phyloP scores from a whole-genome alignment of 2,113 vertebrate species.

The Ursus arctos region DNA sequence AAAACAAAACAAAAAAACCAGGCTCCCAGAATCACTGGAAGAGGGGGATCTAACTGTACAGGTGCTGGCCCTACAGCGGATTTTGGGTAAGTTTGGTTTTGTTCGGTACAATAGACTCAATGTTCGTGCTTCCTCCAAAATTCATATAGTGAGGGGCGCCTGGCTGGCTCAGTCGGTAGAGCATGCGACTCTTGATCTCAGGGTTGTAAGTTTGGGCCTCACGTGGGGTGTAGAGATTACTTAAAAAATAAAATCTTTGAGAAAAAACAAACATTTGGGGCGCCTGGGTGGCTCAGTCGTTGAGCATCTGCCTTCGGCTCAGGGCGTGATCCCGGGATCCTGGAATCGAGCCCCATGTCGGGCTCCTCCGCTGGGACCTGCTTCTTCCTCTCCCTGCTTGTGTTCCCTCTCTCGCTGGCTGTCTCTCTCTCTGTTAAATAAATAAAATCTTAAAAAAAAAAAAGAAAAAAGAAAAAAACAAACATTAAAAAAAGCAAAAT shows the following conservation, averaged over 20 bases:
- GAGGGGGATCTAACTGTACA: not conserved
- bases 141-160: not conserved
- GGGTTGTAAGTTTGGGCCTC: not conserved
- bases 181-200: not conserved
- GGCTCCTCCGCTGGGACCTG: no score
- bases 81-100: not conserved
- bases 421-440: not conserved
- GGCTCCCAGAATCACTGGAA: not conserved
- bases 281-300: not conserved
- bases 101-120: not conserved
- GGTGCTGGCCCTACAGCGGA: not conserved
- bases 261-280: no score
- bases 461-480: no score
- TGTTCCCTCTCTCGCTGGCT: no score
- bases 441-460: no score
- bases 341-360: not conserved
- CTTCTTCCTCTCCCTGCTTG: no score
- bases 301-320: not conserved
- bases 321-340: not conserved
- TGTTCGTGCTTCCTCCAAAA: not conserved
- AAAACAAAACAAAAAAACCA: no score
- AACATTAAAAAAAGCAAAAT: not conserved
- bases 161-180: not conserved
- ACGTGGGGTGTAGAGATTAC: not conserved
- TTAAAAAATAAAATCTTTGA: not conserved